Evolutionary conservation across 2,113 vertebrate species (phyloP).

Genomic region (Lagopus muta): DNA sequence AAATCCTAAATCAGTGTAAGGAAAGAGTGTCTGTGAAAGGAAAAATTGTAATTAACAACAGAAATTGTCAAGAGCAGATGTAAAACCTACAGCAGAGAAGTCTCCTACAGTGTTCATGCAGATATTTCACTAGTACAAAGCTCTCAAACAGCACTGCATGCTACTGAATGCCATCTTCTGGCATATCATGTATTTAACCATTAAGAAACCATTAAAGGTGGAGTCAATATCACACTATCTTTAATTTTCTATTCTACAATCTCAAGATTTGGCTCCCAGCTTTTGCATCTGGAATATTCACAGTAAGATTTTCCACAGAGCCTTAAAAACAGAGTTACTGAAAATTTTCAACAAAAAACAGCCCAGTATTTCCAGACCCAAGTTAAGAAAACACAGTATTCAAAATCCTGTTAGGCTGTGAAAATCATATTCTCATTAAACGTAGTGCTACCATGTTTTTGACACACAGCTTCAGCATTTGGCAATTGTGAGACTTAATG

Average conservation of each 20-base stretch:
- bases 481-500: background rate
- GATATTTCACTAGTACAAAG: background rate
- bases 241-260: background rate
- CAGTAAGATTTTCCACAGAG: background rate
- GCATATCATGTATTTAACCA: background rate
- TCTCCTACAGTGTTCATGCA: background rate
- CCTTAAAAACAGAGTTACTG: background rate
- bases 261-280: background rate
- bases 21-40: background rate
- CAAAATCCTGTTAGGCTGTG: background rate
- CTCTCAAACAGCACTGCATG: background rate
- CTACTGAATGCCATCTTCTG: background rate
- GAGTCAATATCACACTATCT: background rate
- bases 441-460: background rate
- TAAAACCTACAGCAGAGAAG: background rate
- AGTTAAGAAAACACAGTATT: background rate
- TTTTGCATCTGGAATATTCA: background rate
- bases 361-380: background rate
- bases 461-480: background rate
- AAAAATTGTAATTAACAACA: background rate
- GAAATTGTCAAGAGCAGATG: background rate
- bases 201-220: background rate
- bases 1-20: background rate
- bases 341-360: background rate
- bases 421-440: background rate